phyloP scores from a whole-genome alignment of 2,888 invertebrate species.

The Cloeon dipterum region DNA sequence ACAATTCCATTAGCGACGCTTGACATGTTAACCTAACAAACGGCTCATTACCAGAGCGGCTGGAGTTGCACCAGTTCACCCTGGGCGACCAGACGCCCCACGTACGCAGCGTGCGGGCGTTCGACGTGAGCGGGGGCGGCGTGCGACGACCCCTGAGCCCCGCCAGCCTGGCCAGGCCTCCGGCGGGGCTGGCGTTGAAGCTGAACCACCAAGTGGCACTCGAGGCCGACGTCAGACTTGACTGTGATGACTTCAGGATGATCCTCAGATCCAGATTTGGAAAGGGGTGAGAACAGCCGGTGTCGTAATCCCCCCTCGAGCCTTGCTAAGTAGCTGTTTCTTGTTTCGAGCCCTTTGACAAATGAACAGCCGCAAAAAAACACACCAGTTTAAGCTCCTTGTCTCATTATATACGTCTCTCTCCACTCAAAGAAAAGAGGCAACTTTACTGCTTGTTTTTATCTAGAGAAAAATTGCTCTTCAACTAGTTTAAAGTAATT shows the following conservation, averaged over 20 bases:
- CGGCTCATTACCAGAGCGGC: slow-evolving; percentile 20
- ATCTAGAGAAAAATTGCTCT: no score
- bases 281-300: slow-evolving; percentile 19
- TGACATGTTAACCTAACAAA: no score
- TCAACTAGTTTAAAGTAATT: no score
- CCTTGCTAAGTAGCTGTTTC: no score
- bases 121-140: slow-evolving; percentile 16
- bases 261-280: slow-evolving; percentile 21
- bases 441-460: no score
- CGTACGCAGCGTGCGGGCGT: slow-evolving; percentile 16
- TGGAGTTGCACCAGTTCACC: slow-evolving; percentile 21
- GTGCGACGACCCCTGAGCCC: slow-evolving; percentile 6
- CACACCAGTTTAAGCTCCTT: no score
- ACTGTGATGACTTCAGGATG: slow-evolving; percentile 26
- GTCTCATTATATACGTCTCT: no score
- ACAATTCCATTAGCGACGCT: no score
- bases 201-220: slow-evolving; percentile 19
- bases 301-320: no score
- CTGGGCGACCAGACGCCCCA: slow-evolving; percentile 21
- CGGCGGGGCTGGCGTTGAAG: slow-evolving; percentile 5
- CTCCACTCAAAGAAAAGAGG: no score
- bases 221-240: slow-evolving; percentile 21
- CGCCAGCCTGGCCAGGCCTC: slow-evolving; percentile 5
- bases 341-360: no score
- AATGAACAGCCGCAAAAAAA: no score